A percentile compares a stretch with the other conserved stretches of the same genome.
These are phyloP conservation scores for Dolomedes plantarius DNA, from an alignment of 2,888 invertebrate genomes.

Conservation along the genomic window DNA sequence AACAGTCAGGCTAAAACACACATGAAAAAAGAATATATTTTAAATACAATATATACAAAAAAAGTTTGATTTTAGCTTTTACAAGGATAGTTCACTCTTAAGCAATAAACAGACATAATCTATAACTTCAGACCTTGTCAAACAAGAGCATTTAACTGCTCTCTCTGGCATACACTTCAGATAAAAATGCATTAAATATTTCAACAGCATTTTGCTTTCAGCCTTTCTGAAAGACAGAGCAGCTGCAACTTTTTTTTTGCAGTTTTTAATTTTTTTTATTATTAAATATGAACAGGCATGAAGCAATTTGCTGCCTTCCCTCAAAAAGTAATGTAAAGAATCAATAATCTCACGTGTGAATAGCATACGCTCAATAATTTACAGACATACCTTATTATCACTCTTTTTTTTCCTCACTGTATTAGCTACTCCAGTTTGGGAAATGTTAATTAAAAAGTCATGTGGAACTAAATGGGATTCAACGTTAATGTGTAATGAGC, in stretches of 20 bases:
- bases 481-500: constrained; percentile 67
- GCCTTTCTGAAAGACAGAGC: constrained; percentile 69
- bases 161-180: constrained; percentile 69
- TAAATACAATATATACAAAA: constrained; percentile 71
- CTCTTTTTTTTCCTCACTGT: constrained; percentile 45
- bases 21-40: constrained; percentile 54
- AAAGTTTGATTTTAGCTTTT: constrained; percentile 68
- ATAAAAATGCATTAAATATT: constrained; percentile 65
- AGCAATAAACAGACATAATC: constrained; percentile 65
- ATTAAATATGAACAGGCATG: constrained; percentile 65
- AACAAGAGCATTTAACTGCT: constrained; percentile 57
- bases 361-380: constrained; percentile 63
- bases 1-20: constrained; percentile 65
- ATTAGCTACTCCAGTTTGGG: constrained; percentile 29
- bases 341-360: constrained; percentile 39
- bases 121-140: constrained; percentile 55
- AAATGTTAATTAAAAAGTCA: constrained; percentile 48
- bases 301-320: constrained; percentile 60
- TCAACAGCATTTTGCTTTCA: constrained; percentile 64
- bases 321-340: constrained; percentile 31
- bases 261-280: constrained; percentile 44
- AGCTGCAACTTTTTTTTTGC: constrained; percentile 50
- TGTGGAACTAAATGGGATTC: constrained; percentile 60
- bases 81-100: constrained; percentile 43
- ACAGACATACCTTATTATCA: constrained; percentile 66